Percentiles rank a stretch among this genome's conserved stretches.
phyloP scores from a whole-genome alignment of 2,113 vertebrate species.

The Salvator merianae region DNA sequence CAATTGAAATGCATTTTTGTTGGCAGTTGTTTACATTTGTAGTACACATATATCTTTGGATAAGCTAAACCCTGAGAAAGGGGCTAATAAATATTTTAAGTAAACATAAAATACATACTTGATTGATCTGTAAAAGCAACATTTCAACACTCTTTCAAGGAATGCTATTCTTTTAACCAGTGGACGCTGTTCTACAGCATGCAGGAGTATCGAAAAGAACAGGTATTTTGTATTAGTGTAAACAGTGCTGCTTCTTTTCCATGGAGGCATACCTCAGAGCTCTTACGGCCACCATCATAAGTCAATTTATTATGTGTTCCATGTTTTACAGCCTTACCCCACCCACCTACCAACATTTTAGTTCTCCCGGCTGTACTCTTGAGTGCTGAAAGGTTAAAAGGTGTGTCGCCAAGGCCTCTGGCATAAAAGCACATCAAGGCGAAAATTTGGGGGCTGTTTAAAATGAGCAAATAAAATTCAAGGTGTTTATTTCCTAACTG shows the following conservation, averaged over 20 bases:
- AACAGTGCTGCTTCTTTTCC: slow-evolving; percentile 49
- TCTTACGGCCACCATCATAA: slow-evolving; percentile 51
- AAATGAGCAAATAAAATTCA: slow-evolving; percentile 55
- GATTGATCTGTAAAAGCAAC: background rate
- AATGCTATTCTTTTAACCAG: background rate
- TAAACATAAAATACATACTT: too few species aligned
- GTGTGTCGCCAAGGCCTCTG: slow-evolving; percentile 18
- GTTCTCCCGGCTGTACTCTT: slow-evolving; percentile 1
- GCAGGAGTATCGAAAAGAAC: background rate
- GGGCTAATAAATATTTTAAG: too few species aligned
- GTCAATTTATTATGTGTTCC: slow-evolving; percentile 44
- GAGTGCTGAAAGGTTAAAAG: slow-evolving; percentile 57
- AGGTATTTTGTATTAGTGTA: slow-evolving; percentile 12
- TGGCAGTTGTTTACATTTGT: too few species aligned
- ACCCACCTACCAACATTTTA: slow-evolving; percentile 38
- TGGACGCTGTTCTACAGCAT: background rate
- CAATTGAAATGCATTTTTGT: too few species aligned
- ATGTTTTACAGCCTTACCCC: slow-evolving; percentile 32
- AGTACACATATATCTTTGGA: too few species aligned
- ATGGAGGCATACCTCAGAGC: slow-evolving; percentile 33
- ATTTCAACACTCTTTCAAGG: background rate
- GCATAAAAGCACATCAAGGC: slow-evolving; percentile 12
- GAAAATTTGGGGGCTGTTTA: slow-evolving; percentile 31
- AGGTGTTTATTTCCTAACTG: slow-evolving; percentile 36
- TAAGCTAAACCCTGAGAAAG: too few species aligned